phyloP scores from a whole-genome alignment of 2,113 vertebrate genomes.

The Erythrolamprus reginae region DNA sequence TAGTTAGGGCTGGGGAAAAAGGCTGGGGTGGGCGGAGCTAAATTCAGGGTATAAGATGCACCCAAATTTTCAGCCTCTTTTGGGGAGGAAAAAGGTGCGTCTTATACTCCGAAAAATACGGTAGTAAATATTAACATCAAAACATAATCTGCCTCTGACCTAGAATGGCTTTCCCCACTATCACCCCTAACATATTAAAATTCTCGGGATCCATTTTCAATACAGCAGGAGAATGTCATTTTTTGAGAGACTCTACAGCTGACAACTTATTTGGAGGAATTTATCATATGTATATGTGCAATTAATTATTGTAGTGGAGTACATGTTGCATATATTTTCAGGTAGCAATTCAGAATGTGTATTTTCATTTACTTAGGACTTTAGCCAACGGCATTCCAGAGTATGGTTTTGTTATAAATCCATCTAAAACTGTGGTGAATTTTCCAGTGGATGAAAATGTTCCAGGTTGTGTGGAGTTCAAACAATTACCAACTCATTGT shows the following conservation, averaged over 20 bases:
- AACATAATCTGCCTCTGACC: background rate
- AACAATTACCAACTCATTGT: slow-evolving; percentile 66
- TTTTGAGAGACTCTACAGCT: background rate
- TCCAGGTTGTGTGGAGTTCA: slow-evolving; percentile 39
- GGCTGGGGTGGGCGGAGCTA: too few species aligned
- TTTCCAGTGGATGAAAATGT: slow-evolving; percentile 67
- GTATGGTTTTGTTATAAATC: slow-evolving; percentile 84
- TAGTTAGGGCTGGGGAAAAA: too few species aligned
- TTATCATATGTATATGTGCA: background rate
- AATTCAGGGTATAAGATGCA: too few species aligned
- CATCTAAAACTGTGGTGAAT: slow-evolving; percentile 84
- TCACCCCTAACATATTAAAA: background rate
- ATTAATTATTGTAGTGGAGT: background rate
- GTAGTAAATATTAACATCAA: too few species aligned
- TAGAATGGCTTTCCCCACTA: background rate
- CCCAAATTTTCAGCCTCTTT: too few species aligned
- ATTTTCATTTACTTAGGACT: slow-evolving; percentile 62
- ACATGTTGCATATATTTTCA: background rate
- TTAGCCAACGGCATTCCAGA: slow-evolving; percentile 79
- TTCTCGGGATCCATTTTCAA: background rate
- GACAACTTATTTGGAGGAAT: background rate
- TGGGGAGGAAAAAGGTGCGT: too few species aligned
- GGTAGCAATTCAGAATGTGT: background rate
- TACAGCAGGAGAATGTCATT: background rate
- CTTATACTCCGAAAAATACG: too few species aligned